Conservation (phyloP, 2,113 vertebrate species). For the Pelodiscus sinensis region DNA sequence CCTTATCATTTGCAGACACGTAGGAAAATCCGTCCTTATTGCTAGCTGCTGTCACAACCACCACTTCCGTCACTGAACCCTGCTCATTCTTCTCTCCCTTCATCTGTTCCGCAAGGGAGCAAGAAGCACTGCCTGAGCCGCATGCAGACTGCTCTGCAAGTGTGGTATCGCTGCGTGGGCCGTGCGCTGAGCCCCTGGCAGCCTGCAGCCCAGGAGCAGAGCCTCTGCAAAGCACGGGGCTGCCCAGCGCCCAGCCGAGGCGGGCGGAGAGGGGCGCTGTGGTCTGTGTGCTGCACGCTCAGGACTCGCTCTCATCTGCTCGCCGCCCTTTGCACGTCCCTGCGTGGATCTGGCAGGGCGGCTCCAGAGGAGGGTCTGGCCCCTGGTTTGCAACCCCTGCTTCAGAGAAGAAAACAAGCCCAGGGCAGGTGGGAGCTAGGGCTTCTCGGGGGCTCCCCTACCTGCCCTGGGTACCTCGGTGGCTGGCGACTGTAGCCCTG, state of each 20-base stretch:
- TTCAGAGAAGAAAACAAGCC: neutral
- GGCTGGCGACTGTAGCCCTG: neutral
- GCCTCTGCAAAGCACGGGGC: neutral
- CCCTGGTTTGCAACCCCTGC: rapidly evolving
- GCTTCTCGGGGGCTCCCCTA: neutral
- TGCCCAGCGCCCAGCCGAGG: neutral
- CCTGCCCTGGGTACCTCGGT: neutral
- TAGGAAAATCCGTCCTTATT: rapidly evolving
- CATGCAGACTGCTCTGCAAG: neutral
- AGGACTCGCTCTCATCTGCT: too few relatives aligned
- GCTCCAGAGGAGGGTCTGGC: neutral
- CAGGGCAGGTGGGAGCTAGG: too few relatives aligned
- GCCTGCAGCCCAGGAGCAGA: neutral
- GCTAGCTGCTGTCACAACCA: neutral
- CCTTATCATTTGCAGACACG: neutral
- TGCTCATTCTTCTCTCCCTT: neutral
- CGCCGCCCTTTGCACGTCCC: too few relatives aligned
- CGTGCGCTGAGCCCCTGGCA: neutral
- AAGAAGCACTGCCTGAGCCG: neutral
- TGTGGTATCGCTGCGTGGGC: neutral
- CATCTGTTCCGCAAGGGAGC: neutral
- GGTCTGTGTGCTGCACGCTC: too few relatives aligned
- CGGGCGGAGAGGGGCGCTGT: neutral
- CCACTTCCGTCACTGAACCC: neutral
- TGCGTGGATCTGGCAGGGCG: too few relatives aligned